Percentiles rank a stretch among this genome's conserved stretches.
Evolutionary conservation across 2,888 invertebrate genomes (phyloP).

Genomic region (Clanis bilineata): DNA sequence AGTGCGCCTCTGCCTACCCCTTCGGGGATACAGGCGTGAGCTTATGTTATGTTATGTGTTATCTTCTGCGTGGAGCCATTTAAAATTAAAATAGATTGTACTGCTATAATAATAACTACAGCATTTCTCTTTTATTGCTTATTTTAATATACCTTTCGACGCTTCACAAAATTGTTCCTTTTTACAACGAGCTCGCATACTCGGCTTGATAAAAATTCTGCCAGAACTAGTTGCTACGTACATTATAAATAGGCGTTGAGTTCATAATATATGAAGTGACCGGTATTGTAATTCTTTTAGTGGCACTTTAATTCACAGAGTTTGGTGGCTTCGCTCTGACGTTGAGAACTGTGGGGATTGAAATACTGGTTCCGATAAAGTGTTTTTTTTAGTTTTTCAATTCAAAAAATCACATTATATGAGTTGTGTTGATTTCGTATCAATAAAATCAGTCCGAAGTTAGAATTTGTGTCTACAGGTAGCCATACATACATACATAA

Average conservation of each 20-base stretch:
- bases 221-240: not conserved
- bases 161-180: constrained; percentile 32
- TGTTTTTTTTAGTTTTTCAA: no score
- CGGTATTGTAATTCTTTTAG: not conserved
- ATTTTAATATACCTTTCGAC: constrained; percentile 29
- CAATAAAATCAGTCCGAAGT: no score
- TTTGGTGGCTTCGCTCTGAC: no score
- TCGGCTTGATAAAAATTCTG: constrained; percentile 23
- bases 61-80: not conserved
- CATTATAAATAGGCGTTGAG: not conserved
- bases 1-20: not conserved
- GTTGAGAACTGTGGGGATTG: no score
- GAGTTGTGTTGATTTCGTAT: no score
- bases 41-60: not conserved
- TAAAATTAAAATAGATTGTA: not conserved
- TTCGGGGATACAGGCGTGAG: no score
- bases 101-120: not conserved
- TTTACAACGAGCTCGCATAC: constrained; percentile 24
- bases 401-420: no score
- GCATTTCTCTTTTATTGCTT: not conserved
- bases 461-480: no score
- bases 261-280: not conserved
- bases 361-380: no score
- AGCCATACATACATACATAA: no score
- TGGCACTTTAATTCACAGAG: no score